phyloP scores from a whole-genome alignment of 2,888 invertebrate genomes.

The Trichacis sp. region DNA sequence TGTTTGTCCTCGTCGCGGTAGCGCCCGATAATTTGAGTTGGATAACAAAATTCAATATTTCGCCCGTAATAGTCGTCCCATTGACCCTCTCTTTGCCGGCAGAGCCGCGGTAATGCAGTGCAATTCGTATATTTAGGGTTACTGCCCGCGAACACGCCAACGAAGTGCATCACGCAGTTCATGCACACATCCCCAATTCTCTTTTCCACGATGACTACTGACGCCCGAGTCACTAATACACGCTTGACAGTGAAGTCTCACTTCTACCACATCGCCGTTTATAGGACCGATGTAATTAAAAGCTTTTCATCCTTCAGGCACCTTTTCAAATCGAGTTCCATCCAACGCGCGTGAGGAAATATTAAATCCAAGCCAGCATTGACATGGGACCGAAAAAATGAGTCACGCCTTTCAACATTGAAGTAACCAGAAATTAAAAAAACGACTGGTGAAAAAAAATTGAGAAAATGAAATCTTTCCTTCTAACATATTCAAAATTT shows the following conservation, averaged over 20 bases:
- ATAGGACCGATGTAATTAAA: background rate
- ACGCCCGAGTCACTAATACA: background rate
- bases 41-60: conserved; percentile 65
- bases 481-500: too few relatives aligned
- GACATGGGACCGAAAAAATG: too few relatives aligned
- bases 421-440: too few relatives aligned
- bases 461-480: too few relatives aligned
- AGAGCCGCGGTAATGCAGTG: conserved; percentile 54
- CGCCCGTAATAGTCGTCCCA: conserved; percentile 48
- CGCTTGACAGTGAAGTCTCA: conserved; percentile 8
- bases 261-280: background rate
- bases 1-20: conserved; percentile 46
- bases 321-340: background rate
- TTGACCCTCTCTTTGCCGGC: conserved; percentile 3
- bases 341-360: too few relatives aligned
- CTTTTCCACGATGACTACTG: conserved; percentile 1
- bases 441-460: background rate
- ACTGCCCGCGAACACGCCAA: conserved; percentile 59
- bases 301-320: background rate
- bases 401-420: too few relatives aligned
- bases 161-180: conserved; percentile 58
- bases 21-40: conserved; percentile 54
- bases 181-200: conserved; percentile 25
- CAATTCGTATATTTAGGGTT: conserved; percentile 62
- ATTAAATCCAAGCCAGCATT: too few relatives aligned